phyloP scores from a whole-genome alignment of 2,888 invertebrate genomes.

The Andrena flavipes region DNA sequence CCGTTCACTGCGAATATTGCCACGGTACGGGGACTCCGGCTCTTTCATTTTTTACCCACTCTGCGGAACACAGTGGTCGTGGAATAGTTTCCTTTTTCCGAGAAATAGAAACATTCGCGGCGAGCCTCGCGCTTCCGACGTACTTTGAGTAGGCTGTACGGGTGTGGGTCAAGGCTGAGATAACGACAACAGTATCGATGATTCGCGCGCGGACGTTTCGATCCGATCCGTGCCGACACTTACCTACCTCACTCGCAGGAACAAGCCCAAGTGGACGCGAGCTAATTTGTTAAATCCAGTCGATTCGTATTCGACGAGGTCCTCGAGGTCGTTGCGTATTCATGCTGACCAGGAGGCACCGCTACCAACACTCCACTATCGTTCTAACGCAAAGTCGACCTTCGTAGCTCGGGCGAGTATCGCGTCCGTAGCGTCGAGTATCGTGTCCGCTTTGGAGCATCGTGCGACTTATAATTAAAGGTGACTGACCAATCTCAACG shows the following conservation, averaged over 20 bases:
- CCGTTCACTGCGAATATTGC: neutral
- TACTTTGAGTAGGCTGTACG: neutral
- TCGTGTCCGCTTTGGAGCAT: neutral
- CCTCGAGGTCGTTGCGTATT: neutral
- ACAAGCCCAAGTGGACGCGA: neutral
- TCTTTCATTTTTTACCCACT: neutral
- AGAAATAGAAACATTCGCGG: neutral
- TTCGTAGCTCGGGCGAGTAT: neutral
- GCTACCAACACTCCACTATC: neutral
- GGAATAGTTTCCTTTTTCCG: neutral
- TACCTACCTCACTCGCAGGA: slow-evolving; percentile 6
- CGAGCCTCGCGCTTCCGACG: neutral
- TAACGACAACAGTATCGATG: slow-evolving; percentile 19
- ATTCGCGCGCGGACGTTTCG: neutral
- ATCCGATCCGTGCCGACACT: slow-evolving; percentile 2
- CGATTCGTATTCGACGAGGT: neutral
- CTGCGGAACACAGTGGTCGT: neutral
- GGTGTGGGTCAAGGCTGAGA: slow-evolving; percentile 43
- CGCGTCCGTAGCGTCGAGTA: too few species aligned
- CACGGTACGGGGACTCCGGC: too few species aligned
- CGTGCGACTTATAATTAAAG: slow-evolving; percentile 29
- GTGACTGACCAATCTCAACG: slow-evolving; percentile 40
- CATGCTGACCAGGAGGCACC: neutral
- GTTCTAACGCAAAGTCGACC: neutral
- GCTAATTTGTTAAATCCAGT: neutral